Percentiles rank a stretch among this genome's conserved stretches.
Evolutionary conservation across 1,140 invertebrate species (phyloP).

Genomic region (Choristoneura fumiferana): DNA sequence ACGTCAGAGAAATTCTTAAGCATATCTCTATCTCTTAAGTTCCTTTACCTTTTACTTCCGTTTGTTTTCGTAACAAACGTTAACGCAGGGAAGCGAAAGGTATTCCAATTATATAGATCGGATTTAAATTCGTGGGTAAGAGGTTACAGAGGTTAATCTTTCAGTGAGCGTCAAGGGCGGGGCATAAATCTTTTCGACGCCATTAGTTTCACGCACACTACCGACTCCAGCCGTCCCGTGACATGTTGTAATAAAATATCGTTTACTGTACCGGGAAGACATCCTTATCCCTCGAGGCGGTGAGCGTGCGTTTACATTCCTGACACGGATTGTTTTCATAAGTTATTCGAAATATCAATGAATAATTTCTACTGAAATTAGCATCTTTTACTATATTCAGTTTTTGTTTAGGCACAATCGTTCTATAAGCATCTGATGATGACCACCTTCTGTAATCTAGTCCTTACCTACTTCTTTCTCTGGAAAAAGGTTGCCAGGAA

Average conservation of each 20-base stretch:
- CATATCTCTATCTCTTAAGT: too few relatives aligned
- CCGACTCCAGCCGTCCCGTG: slow-evolving; percentile 1
- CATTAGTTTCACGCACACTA: slow-evolving; percentile 34
- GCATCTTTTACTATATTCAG: too few relatives aligned
- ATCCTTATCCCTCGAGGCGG: slow-evolving; percentile 5
- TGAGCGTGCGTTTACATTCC: not conserved
- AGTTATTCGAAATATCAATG: too few relatives aligned
- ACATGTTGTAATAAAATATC: slow-evolving; percentile 20
- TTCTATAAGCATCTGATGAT: too few relatives aligned
- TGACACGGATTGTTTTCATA: not conserved
- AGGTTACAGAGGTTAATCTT: slow-evolving; percentile 30
- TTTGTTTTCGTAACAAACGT: too few relatives aligned
- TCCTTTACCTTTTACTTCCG: too few relatives aligned
- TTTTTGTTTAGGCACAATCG: too few relatives aligned
- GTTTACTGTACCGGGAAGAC: slow-evolving; percentile 7
- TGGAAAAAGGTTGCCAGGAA: too few relatives aligned
- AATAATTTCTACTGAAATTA: too few relatives aligned
- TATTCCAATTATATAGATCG: slow-evolving; percentile 7
- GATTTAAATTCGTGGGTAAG: not conserved
- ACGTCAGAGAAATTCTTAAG: not conserved
- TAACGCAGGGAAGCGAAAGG: not conserved
- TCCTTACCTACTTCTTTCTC: too few relatives aligned
- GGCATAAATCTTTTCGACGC: slow-evolving; percentile 42
- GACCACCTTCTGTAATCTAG: too few relatives aligned
- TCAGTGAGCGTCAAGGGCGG: slow-evolving; percentile 18